These are phyloP conservation scores for Callyntrura guangdongensis DNA, from an alignment of 2,888 invertebrate species.

Conservation along the genomic window DNA sequence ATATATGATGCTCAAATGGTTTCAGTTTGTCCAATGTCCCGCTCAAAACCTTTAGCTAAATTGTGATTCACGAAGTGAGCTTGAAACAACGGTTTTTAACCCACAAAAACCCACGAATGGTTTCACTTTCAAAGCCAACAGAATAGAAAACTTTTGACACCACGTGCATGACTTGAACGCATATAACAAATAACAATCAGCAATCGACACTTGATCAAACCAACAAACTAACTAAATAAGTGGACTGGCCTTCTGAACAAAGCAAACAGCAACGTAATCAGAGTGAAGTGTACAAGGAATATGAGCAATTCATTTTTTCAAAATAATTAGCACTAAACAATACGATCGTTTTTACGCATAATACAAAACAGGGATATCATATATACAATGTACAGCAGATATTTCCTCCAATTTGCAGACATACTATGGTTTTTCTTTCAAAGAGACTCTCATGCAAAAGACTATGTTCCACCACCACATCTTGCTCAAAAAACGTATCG, in stretches of 20 bases:
- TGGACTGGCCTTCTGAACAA: not conserved
- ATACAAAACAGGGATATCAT: not conserved
- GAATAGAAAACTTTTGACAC: too few species aligned
- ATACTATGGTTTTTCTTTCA: constrained; percentile 64
- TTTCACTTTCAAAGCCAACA: too few species aligned
- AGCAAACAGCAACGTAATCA: not conserved
- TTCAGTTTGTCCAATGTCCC: too few species aligned
- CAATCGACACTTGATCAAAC: not conserved
- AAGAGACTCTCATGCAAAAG: not conserved
- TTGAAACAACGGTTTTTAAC: too few species aligned
- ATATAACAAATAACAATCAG: not conserved
- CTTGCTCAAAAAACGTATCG: constrained; percentile 26
- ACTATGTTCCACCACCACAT: not conserved
- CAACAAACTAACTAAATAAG: not conserved
- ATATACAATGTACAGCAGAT: not conserved
- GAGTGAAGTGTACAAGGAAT: not conserved
- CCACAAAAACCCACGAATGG: too few species aligned
- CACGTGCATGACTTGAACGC: too few species aligned
- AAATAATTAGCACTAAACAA: not conserved
- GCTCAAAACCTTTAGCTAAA: too few species aligned
- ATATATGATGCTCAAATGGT: too few species aligned
- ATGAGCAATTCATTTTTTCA: not conserved
- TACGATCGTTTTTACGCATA: not conserved
- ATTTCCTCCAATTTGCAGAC: constrained; percentile 10
- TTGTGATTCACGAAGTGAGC: too few species aligned